Conservation (phyloP, 1,140 invertebrate species). For the Papilio xuthus region DNA sequence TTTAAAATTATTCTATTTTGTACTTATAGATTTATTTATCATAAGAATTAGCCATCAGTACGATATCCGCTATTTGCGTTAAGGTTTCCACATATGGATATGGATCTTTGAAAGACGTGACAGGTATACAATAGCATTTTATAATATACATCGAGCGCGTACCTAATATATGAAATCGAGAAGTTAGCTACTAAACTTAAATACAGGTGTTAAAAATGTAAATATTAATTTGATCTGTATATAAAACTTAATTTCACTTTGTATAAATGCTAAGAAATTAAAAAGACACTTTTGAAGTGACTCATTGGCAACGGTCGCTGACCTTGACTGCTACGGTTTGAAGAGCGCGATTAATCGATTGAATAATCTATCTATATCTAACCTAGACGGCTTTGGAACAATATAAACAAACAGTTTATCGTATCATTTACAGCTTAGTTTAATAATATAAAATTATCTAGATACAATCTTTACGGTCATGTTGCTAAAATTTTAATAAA, state of each 20-base stretch:
- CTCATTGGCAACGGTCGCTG: conserved; percentile 18
- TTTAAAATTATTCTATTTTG: too few species aligned
- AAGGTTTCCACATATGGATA: background rate
- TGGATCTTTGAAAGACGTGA: background rate
- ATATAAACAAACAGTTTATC: background rate
- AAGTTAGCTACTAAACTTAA: too few species aligned
- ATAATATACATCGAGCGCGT: background rate
- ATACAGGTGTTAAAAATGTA: too few species aligned
- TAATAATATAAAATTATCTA: too few species aligned
- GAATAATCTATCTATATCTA: background rate
- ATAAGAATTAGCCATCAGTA: background rate
- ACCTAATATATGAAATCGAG: background rate
- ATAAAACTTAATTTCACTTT: background rate
- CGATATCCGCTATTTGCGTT: background rate
- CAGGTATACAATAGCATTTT: background rate
- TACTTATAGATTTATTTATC: background rate
- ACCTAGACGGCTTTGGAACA: background rate
- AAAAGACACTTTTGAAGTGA: background rate
- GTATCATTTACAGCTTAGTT: background rate
- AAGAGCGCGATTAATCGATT: conserved; percentile 20
- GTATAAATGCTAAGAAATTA: background rate
- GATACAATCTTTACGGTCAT: too few species aligned
- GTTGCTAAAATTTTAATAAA: background rate
- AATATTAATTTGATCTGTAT: too few species aligned
- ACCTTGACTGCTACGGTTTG: conserved; percentile 9